These are phyloP conservation scores for Amphipyra berbera DNA, from an alignment of 2,888 invertebrate species.

Conservation along the genomic window DNA sequence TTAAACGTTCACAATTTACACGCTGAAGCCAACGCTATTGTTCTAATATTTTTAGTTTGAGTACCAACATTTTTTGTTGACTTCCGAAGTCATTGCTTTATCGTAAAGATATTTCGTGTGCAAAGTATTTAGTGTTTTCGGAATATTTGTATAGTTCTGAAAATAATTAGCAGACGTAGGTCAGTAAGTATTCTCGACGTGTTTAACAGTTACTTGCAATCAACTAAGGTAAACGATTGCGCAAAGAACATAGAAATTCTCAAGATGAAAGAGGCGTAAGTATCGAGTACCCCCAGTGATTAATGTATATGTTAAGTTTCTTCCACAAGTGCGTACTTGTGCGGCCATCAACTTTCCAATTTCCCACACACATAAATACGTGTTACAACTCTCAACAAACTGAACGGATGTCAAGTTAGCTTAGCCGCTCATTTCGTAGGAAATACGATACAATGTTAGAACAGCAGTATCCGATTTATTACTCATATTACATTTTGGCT, in stretches of 20 bases:
- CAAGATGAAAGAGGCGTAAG: constrained; percentile 23
- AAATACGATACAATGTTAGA: constrained; percentile 38
- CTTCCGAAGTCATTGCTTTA: constrained; percentile 10
- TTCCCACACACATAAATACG: constrained; percentile 65
- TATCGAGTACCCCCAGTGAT: constrained; percentile 27
- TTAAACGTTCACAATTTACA: constrained; percentile 10
- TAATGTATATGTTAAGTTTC: constrained; percentile 47
- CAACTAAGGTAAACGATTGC: constrained; percentile 5
- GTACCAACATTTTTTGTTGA: constrained; percentile 9
- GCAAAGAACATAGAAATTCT: constrained; percentile 16
- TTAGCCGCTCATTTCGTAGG: constrained; percentile 43
- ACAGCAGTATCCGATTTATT: constrained; percentile 26
- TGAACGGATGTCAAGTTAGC: constrained; percentile 60
- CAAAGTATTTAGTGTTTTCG: constrained; percentile 9
- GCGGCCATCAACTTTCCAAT: constrained; percentile 68
- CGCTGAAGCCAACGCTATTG: constrained; percentile 26
- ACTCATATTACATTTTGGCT: constrained; percentile 39
- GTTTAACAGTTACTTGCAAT: constrained; percentile 12
- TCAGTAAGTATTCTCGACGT: constrained; percentile 3
- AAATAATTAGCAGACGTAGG: constrained; percentile 16
- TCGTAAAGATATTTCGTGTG: neutral
- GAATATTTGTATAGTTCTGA: constrained; percentile 27
- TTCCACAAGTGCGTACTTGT: constrained; percentile 37
- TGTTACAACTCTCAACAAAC: constrained; percentile 52
- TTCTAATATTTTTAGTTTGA: constrained; percentile 14